These are phyloP conservation scores for Cataglyphis altisquamis DNA, from an alignment of 2,888 invertebrate genomes.

Conservation along the genomic window DNA sequence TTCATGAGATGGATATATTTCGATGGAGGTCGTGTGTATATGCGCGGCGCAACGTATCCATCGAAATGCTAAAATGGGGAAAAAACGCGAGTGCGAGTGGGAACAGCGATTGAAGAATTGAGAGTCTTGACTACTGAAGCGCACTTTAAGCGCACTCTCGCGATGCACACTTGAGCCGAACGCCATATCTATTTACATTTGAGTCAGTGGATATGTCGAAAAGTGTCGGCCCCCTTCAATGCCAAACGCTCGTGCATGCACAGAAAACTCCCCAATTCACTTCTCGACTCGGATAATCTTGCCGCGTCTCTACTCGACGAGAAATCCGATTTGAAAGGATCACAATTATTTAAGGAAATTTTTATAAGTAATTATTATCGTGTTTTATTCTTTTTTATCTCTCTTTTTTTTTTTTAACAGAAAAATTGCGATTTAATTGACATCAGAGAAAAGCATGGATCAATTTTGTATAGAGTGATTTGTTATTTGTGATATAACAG, in stretches of 20 bases:
- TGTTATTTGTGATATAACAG: background rate
- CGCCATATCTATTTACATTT: conserved; percentile 52
- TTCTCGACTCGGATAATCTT: conserved; percentile 26
- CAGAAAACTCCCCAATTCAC: conserved; percentile 8
- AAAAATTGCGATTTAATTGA: background rate
- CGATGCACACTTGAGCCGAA: conserved; percentile 42
- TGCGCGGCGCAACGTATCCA: background rate
- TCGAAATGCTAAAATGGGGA: conserved; percentile 3
- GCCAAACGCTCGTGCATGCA: conserved; percentile 12
- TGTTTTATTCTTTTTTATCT: background rate
- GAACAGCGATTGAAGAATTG: conserved; percentile 37
- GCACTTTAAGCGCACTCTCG: conserved; percentile 19
- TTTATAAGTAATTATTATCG: background rate
- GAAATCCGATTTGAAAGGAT: conserved; percentile 35
- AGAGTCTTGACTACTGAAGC: conserved; percentile 30
- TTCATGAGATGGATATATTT: background rate
- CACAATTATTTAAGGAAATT: background rate
- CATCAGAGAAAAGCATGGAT: background rate
- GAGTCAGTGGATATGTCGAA: conserved; percentile 48
- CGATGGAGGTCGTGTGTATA: background rate
- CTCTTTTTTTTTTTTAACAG: background rate
- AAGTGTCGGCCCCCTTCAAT: conserved; percentile 40
- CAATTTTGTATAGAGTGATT: background rate
- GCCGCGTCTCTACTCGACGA: background rate
- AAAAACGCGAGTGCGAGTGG: background rate